These are phyloP conservation scores for Fragum fragum DNA, from an alignment of 2,888 invertebrate genomes.

Conservation along the genomic window DNA sequence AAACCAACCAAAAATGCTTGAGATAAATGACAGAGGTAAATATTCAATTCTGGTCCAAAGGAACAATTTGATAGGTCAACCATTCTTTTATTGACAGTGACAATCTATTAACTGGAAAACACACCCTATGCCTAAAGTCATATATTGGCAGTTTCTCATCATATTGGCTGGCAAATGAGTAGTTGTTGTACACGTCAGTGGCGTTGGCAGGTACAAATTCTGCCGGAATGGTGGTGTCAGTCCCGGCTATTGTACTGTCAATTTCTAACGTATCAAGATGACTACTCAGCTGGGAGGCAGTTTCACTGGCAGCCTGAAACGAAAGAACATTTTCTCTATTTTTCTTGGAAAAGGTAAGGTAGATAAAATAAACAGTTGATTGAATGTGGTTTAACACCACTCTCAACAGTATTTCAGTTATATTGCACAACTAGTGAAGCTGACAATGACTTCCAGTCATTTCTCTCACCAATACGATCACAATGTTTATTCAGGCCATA, in stretches of 20 bases:
- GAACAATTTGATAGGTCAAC: too few species aligned
- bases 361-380: too few species aligned
- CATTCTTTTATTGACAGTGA: background rate
- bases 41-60: too few species aligned
- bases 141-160: slow-evolving; percentile 81
- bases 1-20: too few species aligned
- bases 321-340: too few species aligned
- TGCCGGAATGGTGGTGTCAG: slow-evolving; percentile 71
- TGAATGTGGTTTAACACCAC: too few species aligned
- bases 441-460: too few species aligned
- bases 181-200: slow-evolving; percentile 80
- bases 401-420: too few species aligned
- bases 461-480: too few species aligned
- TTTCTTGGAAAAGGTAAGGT: too few species aligned
- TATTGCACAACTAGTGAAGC: background rate
- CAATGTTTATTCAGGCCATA: too few species aligned
- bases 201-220: slow-evolving; percentile 81
- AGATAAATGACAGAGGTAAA: too few species aligned
- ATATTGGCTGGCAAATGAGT: slow-evolving; percentile 78
- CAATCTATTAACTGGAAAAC: slow-evolving; percentile 3
- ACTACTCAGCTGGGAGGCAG: slow-evolving; percentile 54
- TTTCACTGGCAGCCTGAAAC: slow-evolving; percentile 36
- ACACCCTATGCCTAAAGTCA: slow-evolving; percentile 77
- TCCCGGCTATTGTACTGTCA: slow-evolving; percentile 72
- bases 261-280: slow-evolving; percentile 77